Evolutionary conservation across 2,113 vertebrate species (phyloP), one percentile per base, ranked within the genome.

Genomic region (Cyanoliseus patagonus): DNA sequence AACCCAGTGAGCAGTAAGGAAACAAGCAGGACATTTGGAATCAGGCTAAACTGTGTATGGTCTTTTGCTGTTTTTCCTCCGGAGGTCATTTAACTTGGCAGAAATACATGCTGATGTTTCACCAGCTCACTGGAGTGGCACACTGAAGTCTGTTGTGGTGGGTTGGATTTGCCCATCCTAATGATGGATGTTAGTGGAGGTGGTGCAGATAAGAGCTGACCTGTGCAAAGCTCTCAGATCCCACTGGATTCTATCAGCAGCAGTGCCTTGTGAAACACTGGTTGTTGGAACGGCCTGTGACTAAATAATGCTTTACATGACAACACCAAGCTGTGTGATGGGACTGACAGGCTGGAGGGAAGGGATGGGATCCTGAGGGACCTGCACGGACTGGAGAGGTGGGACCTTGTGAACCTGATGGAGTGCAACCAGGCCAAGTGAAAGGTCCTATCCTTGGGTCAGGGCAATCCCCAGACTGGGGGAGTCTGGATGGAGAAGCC

Each of bases 121-220:
- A 17, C 6, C 7, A 17, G 51, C 53, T 69, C 2, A 2, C 33
- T 3, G 5, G 25, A 52, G 68, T 24, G 13, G 27, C 51, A 18
- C 44, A 4, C 4, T 1, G 4, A 18, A 17, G 19, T 14, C 46
- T 37, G 23, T 31, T 18, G 22, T 11, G 47, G 16, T 20, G 35
- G 6, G 10, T 14, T 46, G 70, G 75, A 30, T 55, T 70, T 35
- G 37, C 44, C 35, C 2, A 1, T 14, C 49, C 37, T 18, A 13
- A 39, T 2, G 3, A 27, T 9, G 35, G 2, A 3, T 5, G 1
- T 20, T 19, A 35, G 14, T 14, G 17, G 47, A 39, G 27, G 20
- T 10, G 7, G 25, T 4, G 33, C 79, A 70, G 72, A 47, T 31
- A 55, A 69, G 8, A 70, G 53, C 47, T 52, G 25, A 7, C 9